A percentile compares a stretch with the other conserved stretches of the same genome.
phyloP scores from a whole-genome alignment of 2,113 vertebrate species.

The Epinephelus lanceolatus region DNA sequence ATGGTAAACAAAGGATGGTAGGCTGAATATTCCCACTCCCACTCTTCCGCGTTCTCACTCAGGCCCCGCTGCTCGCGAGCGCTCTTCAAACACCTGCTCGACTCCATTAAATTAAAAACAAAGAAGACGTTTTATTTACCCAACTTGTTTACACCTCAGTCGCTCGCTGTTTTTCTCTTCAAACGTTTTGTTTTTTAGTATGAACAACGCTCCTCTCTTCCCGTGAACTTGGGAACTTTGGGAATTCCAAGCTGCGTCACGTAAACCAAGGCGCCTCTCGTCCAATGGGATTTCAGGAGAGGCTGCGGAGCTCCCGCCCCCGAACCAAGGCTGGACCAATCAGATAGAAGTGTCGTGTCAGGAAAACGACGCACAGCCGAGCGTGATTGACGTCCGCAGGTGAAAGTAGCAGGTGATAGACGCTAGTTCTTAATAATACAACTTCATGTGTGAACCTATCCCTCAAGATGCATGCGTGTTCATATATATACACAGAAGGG shows the following conservation, averaged over 20 bases:
- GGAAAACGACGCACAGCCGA: constrained; percentile 33
- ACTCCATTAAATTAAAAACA: not conserved
- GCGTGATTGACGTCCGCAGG: constrained; percentile 81
- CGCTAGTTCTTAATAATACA: constrained; percentile 56
- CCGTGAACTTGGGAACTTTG: constrained; percentile 82
- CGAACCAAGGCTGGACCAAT: constrained; percentile 69
- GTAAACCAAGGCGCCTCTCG: constrained; percentile 26
- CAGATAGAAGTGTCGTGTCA: constrained; percentile 59
- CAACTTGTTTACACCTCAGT: constrained; percentile 44
- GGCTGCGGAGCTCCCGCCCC: constrained; percentile 45
- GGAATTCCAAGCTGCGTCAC: constrained; percentile 83
- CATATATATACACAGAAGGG: constrained; percentile 52
- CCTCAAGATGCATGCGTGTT: constrained; percentile 47
- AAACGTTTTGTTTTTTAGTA: constrained; percentile 24
- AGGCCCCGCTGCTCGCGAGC: constrained; percentile 40
- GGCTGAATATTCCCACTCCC: constrained; percentile 59
- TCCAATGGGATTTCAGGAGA: constrained; percentile 74
- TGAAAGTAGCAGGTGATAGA: constrained; percentile 74
- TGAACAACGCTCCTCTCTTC: constrained; percentile 58
- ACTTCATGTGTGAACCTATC: constrained; percentile 58
- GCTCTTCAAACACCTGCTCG: constrained; percentile 14
- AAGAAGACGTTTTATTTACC: constrained; percentile 41
- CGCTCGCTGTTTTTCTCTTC: constrained; percentile 28
- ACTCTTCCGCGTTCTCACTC: constrained; percentile 78
- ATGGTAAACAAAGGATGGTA: constrained; percentile 82